Evolutionary conservation across 2,113 vertebrate species (phyloP).

Genomic region (Syngnathoides biaculeatus): DNA sequence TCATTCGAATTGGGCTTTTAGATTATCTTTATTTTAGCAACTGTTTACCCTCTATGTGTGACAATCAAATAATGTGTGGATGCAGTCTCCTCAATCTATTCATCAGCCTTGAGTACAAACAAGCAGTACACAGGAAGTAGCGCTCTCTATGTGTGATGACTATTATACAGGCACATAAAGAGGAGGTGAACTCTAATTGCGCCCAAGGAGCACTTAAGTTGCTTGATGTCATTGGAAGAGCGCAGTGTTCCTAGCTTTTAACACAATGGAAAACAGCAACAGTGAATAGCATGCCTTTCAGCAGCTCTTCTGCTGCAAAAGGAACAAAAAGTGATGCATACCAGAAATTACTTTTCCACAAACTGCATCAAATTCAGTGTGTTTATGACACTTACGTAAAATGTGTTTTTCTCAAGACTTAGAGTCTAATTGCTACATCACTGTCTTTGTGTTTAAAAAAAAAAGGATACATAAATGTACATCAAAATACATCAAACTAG

Average conservation of each 20-base stretch:
- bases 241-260: background rate
- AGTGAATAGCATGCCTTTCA: background rate
- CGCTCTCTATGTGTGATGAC: background rate
- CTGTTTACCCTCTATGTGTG: background rate
- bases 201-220: conserved; percentile 13
- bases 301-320: background rate
- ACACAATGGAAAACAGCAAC: background rate
- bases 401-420: background rate
- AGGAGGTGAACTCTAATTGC: conserved; percentile 4
- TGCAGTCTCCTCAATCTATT: background rate
- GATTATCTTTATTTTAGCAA: background rate
- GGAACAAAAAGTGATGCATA: background rate
- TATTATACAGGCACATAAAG: conserved; percentile 14
- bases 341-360: background rate
- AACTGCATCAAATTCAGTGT: background rate
- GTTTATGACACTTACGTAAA: background rate
- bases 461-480: too few species aligned
- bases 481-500: too few species aligned
- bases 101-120: conserved; percentile 4
- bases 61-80: background rate
- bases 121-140: background rate
- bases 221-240: conserved; percentile 1
- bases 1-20: too few species aligned
- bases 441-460: background rate
- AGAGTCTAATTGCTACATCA: background rate